Evolutionary conservation across 2,113 vertebrate species (phyloP).

Genomic region (Lepisosteus osseus): DNA sequence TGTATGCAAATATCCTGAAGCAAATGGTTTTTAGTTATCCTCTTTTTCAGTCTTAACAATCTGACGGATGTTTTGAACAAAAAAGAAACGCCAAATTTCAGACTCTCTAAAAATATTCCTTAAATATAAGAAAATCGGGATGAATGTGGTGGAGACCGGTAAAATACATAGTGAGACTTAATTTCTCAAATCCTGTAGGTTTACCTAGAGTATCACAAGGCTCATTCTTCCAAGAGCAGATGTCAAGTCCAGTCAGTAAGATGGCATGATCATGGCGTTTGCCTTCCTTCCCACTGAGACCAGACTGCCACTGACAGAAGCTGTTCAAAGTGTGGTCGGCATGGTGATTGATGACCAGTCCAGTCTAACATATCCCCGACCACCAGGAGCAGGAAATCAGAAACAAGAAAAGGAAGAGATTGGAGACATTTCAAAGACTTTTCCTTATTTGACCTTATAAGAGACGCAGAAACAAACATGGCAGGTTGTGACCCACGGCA

Average conservation of each 20-base stretch:
- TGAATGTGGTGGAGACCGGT: no score
- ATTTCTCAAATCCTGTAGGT: not conserved
- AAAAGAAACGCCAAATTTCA: no score
- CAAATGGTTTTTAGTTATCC: no score
- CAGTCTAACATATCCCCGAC: slow-evolving; percentile 61
- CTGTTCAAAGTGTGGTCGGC: slow-evolving; percentile 86
- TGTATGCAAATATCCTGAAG: no score
- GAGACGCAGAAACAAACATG: not conserved
- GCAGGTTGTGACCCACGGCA: slow-evolving; percentile 10
- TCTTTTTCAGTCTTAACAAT: no score
- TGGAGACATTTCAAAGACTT: slow-evolving; percentile 9
- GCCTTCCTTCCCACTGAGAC: slow-evolving; percentile 71
- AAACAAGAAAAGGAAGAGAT: slow-evolving; percentile 6
- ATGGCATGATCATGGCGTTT: slow-evolving; percentile 84
- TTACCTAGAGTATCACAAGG: slow-evolving; percentile 86
- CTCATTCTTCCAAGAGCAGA: slow-evolving; percentile 91
- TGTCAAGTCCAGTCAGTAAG: slow-evolving; percentile 84
- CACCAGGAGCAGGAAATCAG: not conserved
- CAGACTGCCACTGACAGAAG: slow-evolving; percentile 90
- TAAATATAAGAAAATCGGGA: no score
- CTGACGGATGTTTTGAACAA: no score
- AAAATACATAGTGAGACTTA: no score
- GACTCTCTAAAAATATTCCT: no score
- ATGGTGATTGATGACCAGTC: slow-evolving; percentile 83
- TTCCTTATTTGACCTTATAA: not conserved